Percentiles rank a stretch among this genome's conserved stretches.
Conservation (phyloP, 2,797 vertebrate species). For the Hyperoplus immaculatus region DNA sequence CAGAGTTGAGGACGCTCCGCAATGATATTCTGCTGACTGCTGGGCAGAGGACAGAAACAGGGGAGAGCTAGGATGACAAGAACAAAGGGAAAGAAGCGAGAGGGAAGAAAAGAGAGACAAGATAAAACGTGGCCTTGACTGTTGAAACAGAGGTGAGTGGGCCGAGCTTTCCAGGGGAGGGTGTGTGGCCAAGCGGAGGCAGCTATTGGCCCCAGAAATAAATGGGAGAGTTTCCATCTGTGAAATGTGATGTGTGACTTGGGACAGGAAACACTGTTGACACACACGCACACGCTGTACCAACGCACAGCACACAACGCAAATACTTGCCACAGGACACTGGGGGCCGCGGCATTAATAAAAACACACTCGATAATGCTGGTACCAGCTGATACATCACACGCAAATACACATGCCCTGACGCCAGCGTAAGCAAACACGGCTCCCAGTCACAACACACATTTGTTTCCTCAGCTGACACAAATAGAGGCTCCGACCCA, state of each 20-base stretch:
- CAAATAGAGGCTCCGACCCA: conserved; percentile 39
- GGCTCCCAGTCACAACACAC: conserved; percentile 52
- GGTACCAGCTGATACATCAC: conserved; percentile 66
- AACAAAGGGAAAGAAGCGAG: conserved; percentile 3
- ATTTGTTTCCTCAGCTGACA: conserved; percentile 66
- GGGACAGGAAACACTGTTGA: conserved; percentile 13
- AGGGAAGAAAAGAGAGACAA: not conserved
- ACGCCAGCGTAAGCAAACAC: conserved; percentile 63
- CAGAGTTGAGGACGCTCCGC: conserved; percentile 50
- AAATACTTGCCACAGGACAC: conserved; percentile 61
- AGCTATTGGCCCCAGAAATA: conserved; percentile 75
- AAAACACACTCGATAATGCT: conserved; percentile 45
- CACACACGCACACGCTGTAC: not conserved
- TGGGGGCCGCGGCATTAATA: conserved; percentile 40
- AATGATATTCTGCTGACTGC: conserved; percentile 46
- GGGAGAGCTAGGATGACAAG: not conserved
- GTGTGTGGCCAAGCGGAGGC: conserved; percentile 62
- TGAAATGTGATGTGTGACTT: conserved; percentile 57
- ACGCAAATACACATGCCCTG: conserved; percentile 57
- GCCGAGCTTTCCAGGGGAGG: conserved; percentile 55
- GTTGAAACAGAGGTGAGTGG: conserved; percentile 72
- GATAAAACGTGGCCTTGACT: conserved; percentile 68
- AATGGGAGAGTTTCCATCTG: conserved; percentile 54
- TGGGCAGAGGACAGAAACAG: conserved; percentile 8
- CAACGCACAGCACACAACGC: conserved; percentile 11